Evolutionary conservation across 2,113 vertebrate species (phyloP), one percentile per base, ranked within the genome.

Genomic region (Speoplatyrhinus poulsoni): DNA sequence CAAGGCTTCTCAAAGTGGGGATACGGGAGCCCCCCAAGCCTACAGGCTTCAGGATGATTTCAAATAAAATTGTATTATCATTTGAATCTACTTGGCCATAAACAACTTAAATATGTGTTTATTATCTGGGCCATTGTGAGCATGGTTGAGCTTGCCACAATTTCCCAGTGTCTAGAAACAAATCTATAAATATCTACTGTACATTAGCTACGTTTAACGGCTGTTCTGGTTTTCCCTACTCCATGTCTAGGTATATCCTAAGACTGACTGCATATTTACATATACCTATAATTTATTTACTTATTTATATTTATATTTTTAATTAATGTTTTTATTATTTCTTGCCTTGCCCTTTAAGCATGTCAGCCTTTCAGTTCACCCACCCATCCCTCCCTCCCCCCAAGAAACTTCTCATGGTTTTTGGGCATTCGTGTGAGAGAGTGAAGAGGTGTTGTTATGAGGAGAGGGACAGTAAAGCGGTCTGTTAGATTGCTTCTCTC

Each of bases 171-270:
- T 10, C 1, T 12, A 11, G 0, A 26, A 19, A 5, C 46, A 32
- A 12, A 26, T 26, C 26, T 26, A 26, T 26, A 26, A 33, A 16
- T 15, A 50, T 50, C 4, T 50, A 50, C 26, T 26, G 26, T 26
- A 26, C 36, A 41, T 41, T 41, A 6, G 4, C 36, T 41, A 6
- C 6, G 36, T 41, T 5, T 41, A 41, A 41, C 4, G 0, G 36
- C 36, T 50, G 10, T 50, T 12, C 12, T 50, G 10, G 3, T 50
- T 50, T 50, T 10, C 13, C 13, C 49, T 50, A 9, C 49, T 50
- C 3, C 12, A 41, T 41, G 4, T 41, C 80, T 90, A 93, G 92
- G 91, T 92, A 84, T 72, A 89, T 88, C 90, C 91, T 92, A 87
- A 91, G 89, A 88, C 65, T 76, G 80, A 55, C 73, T 80, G 64